phyloP scores from a whole-genome alignment of 2,113 vertebrate genomes.

The Perognathus longimembris region DNA sequence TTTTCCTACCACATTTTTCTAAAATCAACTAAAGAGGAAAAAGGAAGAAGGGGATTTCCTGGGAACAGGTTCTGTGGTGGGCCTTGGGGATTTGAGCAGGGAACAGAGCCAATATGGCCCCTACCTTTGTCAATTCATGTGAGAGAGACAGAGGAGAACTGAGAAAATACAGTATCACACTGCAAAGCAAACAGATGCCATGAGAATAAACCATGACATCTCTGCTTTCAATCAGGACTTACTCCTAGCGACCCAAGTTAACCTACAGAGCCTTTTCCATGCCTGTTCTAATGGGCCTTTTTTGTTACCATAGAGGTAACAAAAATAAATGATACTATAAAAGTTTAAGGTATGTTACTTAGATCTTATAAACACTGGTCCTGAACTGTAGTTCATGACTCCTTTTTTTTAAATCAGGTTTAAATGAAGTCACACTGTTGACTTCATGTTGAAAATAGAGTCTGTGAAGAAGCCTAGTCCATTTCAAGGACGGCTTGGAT shows the following conservation, averaged over 20 bases:
- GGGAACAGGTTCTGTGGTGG: not conserved
- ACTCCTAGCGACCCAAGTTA: not conserved
- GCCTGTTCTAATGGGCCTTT: not conserved
- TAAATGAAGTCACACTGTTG: not conserved
- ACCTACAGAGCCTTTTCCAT: not conserved
- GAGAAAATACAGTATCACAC: not conserved
- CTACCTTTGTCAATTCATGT: not conserved
- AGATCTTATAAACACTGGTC: not conserved
- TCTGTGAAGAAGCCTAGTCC: conserved; percentile 20
- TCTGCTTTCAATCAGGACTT: not conserved
- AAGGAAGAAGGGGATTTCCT: not conserved
- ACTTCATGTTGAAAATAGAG: not conserved
- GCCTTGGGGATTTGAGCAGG: not conserved
- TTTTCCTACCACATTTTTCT: not conserved
- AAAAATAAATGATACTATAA: conserved; percentile 30
- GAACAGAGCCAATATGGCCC: not conserved
- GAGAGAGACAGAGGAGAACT: not conserved
- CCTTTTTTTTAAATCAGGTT: not conserved
- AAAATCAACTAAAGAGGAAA: not conserved
- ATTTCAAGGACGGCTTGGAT: not conserved
- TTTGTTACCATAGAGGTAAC: not conserved
- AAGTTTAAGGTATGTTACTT: not conserved
- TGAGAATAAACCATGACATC: not conserved
- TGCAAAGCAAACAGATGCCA: not conserved
- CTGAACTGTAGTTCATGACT: not conserved